phyloP scores from a whole-genome alignment of 1,140 invertebrate genomes.

The Zaprionus africanus region DNA sequence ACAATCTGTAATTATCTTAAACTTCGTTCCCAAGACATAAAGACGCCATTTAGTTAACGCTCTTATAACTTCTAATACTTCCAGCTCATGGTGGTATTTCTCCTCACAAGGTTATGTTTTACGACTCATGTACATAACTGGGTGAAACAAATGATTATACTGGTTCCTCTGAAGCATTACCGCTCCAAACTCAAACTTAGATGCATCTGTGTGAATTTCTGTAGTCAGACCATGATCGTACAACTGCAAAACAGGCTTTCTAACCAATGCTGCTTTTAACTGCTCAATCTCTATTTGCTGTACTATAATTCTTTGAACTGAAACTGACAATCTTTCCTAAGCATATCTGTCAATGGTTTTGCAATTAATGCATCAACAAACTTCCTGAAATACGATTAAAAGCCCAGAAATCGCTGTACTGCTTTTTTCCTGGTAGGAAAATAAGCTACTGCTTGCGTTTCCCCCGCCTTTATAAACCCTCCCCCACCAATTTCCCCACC shows the following conservation, averaged over 20 bases:
- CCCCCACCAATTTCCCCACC: no score
- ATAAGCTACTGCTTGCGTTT: constrained; percentile 1
- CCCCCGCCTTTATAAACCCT: no score
- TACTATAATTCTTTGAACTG: no score
- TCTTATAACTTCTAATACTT: constrained; percentile 17
- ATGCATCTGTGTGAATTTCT: no score
- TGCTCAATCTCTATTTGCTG: no score
- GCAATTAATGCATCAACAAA: constrained; percentile 12
- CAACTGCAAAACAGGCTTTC: no score
- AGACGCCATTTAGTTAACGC: no score
- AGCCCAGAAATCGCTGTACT: constrained; percentile 24
- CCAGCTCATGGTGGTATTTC: constrained; percentile 65
- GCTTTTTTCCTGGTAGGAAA: constrained; percentile 25
- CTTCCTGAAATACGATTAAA: constrained; percentile 14
- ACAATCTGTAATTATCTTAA: constrained; percentile 51
- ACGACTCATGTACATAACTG: neutral
- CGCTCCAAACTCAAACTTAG: no score
- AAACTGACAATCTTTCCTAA: constrained; percentile 17
- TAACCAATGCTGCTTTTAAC: no score
- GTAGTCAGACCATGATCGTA: no score
- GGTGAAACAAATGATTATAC: neutral
- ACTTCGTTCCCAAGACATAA: constrained; percentile 27
- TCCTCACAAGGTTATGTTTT: constrained; percentile 25
- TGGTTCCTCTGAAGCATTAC: neutral
- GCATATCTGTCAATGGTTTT: neutral